phyloP scores from a whole-genome alignment of 1,140 invertebrate species.

The Spodoptera litura region DNA sequence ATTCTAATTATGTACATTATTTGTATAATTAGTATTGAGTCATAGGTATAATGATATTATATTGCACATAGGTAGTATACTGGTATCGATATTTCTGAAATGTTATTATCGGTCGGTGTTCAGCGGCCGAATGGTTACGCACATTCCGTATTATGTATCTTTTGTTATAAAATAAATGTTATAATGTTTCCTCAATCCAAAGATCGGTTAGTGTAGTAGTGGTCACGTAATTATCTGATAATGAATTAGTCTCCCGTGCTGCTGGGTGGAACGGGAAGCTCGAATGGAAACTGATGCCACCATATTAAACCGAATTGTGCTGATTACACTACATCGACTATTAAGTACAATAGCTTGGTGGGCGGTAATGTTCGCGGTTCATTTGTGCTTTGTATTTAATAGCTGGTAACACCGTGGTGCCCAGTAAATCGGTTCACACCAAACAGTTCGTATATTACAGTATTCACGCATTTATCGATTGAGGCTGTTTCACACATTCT shows the following conservation, averaged over 20 bases:
- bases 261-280: conserved; percentile 10
- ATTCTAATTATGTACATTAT: conserved; percentile 60
- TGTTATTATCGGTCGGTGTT: conserved; percentile 46
- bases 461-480: conserved; percentile 83
- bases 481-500: conserved; percentile 72
- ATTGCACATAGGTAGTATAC: conserved; percentile 62
- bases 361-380: not conserved
- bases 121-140: conserved; percentile 63
- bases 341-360: not conserved
- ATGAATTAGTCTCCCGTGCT: conserved; percentile 15
- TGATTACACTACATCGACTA: not conserved
- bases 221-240: conserved; percentile 58
- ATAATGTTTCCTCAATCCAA: conserved; percentile 76
- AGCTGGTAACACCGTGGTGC: conserved; percentile 41
- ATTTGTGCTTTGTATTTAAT: conserved; percentile 8
- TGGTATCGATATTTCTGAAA: conserved; percentile 46
- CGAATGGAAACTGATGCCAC: conserved; percentile 1
- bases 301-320: conserved; percentile 6
- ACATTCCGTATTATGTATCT: conserved; percentile 68
- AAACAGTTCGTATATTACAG: conserved; percentile 64
- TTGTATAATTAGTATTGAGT: conserved; percentile 62
- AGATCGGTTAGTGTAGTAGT: conserved; percentile 72
- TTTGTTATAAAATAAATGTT: conserved; percentile 62
- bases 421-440: conserved; percentile 25
- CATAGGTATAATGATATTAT: conserved; percentile 66